A percentile compares a stretch with the other conserved stretches of the same genome.
Evolutionary conservation across 2,113 vertebrate genomes (phyloP).

Genomic region (Nerophis ophidion): DNA sequence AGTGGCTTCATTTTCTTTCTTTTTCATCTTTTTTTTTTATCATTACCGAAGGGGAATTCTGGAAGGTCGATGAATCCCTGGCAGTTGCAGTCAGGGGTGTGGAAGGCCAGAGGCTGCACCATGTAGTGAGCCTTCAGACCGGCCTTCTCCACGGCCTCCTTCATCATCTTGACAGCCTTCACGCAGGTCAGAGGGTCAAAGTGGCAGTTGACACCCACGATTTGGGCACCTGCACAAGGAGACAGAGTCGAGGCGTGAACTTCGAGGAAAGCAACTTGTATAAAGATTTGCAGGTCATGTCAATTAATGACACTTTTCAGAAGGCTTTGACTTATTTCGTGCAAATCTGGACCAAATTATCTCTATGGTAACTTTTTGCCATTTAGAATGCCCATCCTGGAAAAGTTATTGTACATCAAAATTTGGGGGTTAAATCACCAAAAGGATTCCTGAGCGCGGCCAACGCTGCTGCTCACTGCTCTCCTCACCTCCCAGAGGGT

Average conservation of each 20-base stretch:
- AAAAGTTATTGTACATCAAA: no score
- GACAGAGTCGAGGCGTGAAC: constrained; percentile 1
- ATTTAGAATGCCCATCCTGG: no score
- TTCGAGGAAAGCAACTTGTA: constrained; percentile 5
- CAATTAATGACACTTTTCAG: no score
- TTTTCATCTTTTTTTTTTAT: background rate
- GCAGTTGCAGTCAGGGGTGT: constrained; percentile 90
- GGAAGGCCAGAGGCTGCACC: constrained; percentile 89
- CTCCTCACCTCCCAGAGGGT: no score
- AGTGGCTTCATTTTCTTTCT: background rate
- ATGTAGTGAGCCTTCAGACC: constrained; percentile 89
- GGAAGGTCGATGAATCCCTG: constrained; percentile 96
- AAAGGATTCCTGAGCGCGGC: no score
- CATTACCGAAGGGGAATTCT: constrained; percentile 94
- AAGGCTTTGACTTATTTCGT: no score
- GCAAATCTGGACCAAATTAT: no score
- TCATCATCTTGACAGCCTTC: constrained; percentile 87
- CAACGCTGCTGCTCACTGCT: no score
- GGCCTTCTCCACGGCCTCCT: constrained; percentile 83
- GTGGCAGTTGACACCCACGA: constrained; percentile 95
- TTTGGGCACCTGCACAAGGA: constrained; percentile 80
- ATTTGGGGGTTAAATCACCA: no score
- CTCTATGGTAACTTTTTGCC: no score
- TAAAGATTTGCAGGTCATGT: background rate
- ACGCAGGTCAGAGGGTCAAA: constrained; percentile 87